Conservation (phyloP, 2,797 vertebrate genomes). For the Pristis pectinata region DNA sequence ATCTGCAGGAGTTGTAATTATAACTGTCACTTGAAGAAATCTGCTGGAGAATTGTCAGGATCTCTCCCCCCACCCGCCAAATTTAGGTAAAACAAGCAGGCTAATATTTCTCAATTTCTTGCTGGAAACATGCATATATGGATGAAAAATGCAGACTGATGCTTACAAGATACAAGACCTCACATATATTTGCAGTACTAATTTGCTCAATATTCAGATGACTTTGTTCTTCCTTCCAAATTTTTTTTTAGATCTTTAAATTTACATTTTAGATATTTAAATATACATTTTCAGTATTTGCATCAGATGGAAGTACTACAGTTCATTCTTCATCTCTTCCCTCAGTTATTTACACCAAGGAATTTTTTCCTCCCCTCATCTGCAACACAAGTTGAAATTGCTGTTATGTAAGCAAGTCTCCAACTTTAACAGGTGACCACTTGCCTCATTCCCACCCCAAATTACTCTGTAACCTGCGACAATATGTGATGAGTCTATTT, state of each 20-base stretch:
- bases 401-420: background rate
- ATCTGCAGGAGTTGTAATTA: no score
- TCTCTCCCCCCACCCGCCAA: background rate
- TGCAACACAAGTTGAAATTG: background rate
- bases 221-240: background rate
- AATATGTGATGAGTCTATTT: background rate
- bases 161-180: background rate
- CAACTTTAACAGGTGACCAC: background rate
- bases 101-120: no score
- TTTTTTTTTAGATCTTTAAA: background rate
- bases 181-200: background rate
- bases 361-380: background rate
- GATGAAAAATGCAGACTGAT: background rate
- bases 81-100: no score
- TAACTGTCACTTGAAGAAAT: no score
- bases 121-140: no score
- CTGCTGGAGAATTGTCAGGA: no score
- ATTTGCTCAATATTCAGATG: background rate
- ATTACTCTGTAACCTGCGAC: background rate
- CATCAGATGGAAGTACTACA: background rate
- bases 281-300: background rate
- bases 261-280: background rate
- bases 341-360: background rate
- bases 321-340: background rate
- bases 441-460: background rate